Base-by-base conservation (phyloP, 2,888 invertebrate genomes). In the Glyphotaelius pellucidus region DNA sequence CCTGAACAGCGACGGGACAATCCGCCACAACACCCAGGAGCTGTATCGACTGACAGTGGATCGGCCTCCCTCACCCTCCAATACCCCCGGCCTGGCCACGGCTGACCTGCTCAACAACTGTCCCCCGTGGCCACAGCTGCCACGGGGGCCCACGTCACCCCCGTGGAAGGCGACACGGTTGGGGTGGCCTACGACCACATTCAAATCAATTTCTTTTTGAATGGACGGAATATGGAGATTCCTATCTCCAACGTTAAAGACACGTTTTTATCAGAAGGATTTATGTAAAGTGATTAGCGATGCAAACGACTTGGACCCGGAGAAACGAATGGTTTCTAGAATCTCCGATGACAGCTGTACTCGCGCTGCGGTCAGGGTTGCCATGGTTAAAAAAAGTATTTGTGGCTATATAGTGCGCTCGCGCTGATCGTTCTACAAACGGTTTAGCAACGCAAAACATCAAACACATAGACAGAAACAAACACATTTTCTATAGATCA, bases 161-260 rank as follows among this genome's bases (percentile, higher is more conserved):
- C 98, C 4, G 98, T 98, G 94, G 99, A 99, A 95, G 99, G 99
- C 42, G 99, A 99, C 95, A 97, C 98, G 91, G 97, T 99, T 94
- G 99, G 99, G 38, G 96, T 99, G 79, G 98, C 99, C 0, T 99
- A 98, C 95, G 99, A 99, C 95, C 99, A 99, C 95, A 98, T 99
- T 92, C 99, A 99, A 94, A 95, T 99, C 92, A 99, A 98, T 95
- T 99, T 99, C 96, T 99, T 97, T 95, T 96, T 99, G 81, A 99
- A 99, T 95, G 99, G 99, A 3, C 98, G 97, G 94, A 97, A 97
- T 94, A 96, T 99, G 94, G 98, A 99, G 94, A 97, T 97, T 94
- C 98, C 99, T 32, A 97, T 99, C 85, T 97, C 98, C 93, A 99
- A 98, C 95, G 97, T 99, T 93, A 98, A 98, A 94, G 99, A 98